A percentile compares a stretch with the other conserved stretches of the same genome.
phyloP scores from a whole-genome alignment of 2,888 invertebrate species.

The Seladonia tumulorum region DNA sequence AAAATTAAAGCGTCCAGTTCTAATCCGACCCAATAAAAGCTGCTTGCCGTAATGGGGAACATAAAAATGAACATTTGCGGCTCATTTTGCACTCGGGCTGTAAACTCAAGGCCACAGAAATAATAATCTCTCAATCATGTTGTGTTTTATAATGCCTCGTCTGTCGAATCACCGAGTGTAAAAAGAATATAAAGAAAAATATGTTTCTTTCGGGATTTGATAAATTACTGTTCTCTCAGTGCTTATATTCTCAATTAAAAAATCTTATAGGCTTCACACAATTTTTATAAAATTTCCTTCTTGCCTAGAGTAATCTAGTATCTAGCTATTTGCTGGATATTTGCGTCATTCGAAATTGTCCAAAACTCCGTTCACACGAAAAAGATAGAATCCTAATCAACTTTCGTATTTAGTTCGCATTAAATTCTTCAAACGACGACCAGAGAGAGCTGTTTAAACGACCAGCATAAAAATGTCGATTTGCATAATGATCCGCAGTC shows the following conservation, averaged over 20 bases:
- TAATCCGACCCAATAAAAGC: background rate
- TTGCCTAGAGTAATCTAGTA: background rate
- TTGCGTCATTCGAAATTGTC: background rate
- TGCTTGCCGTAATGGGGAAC: background rate
- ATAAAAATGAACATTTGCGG: background rate
- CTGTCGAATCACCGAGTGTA: background rate
- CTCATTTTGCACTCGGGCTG: background rate
- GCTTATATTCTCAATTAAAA: background rate
- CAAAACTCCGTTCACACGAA: background rate
- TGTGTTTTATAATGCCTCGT: background rate
- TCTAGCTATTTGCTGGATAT: background rate
- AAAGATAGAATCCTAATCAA: background rate
- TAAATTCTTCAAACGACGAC: background rate
- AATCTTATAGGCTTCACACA: background rate
- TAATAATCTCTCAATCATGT: background rate
- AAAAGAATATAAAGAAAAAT: background rate
- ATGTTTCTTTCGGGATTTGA: background rate
- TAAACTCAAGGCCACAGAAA: background rate
- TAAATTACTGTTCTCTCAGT: background rate
- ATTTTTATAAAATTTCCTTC: background rate
- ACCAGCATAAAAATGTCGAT: background rate
- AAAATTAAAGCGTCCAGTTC: conserved; percentile 8
- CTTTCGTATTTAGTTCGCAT: background rate
- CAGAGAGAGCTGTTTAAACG: background rate
- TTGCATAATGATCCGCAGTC: background rate